phyloP scores from a whole-genome alignment of 1,140 invertebrate species.

The Brachionus angularis region DNA sequence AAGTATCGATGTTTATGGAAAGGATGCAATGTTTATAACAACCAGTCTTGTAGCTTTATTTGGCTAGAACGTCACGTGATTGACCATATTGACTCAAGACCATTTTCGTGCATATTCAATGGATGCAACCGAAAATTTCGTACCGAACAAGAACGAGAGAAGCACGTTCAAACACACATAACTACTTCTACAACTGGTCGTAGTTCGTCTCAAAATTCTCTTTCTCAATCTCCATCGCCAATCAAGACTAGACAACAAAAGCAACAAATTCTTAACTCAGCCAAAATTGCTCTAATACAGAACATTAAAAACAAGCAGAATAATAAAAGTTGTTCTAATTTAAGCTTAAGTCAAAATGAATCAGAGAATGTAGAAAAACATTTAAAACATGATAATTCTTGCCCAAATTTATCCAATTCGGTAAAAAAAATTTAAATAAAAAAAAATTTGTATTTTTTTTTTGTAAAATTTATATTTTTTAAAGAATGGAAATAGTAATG shows the following conservation, averaged over 20 bases:
- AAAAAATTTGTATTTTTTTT: neutral
- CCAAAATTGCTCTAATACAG: slow-evolving; percentile 10
- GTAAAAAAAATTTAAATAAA: neutral
- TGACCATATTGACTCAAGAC: slow-evolving; percentile 79
- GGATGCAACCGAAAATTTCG: slow-evolving; percentile 83
- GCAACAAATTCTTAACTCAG: slow-evolving; percentile 4
- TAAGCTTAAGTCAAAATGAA: neutral
- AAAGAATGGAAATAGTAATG: no score
- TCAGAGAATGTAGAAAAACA: neutral
- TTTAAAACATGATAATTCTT: no score
- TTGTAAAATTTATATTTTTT: no score
- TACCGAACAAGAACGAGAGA: slow-evolving; percentile 78
- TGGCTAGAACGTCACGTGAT: slow-evolving; percentile 89
- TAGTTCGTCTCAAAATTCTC: no score
- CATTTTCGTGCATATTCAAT: slow-evolving; percentile 88
- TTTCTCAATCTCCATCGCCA: no score
- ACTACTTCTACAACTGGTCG: neutral
- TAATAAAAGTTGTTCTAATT: no score
- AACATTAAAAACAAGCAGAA: slow-evolving; percentile 23
- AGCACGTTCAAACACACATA: slow-evolving; percentile 85
- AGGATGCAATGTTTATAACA: slow-evolving; percentile 87
- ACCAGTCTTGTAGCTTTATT: slow-evolving; percentile 77
- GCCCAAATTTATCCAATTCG: no score
- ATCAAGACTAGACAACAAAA: slow-evolving; percentile 14
- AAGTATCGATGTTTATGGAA: slow-evolving; percentile 84